Evolutionary conservation across 2,113 vertebrate genomes (phyloP).

Genomic region (Triplophysa dalaica): DNA sequence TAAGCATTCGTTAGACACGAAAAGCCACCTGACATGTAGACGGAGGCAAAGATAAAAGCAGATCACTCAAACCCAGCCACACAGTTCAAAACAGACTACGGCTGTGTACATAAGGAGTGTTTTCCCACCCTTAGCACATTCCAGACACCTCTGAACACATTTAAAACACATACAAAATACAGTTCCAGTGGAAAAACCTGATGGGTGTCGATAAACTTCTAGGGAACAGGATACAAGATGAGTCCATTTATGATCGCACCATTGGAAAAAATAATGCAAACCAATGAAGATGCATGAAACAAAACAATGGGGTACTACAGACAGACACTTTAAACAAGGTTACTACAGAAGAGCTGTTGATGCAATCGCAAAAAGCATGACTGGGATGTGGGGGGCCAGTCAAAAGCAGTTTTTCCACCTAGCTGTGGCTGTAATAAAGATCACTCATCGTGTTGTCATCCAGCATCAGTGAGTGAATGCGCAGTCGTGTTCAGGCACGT

Average conservation of each 20-base stretch:
- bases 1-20: conserved; percentile 15
- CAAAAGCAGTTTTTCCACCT: conserved; percentile 20
- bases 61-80: neutral
- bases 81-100: neutral
- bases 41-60: neutral
- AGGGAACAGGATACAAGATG: neutral
- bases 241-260: neutral
- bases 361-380: neutral
- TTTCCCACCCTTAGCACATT: neutral
- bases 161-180: neutral
- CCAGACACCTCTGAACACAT: neutral
- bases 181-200: conserved; percentile 2
- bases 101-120: conserved; percentile 25
- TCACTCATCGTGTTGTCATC: conserved; percentile 33
- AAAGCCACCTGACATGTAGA: neutral
- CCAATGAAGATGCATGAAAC: neutral
- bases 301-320: neutral
- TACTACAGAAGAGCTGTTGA: neutral
- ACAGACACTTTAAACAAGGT: neutral
- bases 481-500: conserved; percentile 28
- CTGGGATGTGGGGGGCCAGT: neutral
- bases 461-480: conserved; percentile 5
- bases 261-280: neutral
- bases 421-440: neutral
- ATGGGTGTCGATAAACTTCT: neutral